Evolutionary conservation across 2,888 invertebrate species (phyloP).

Genomic region (Acrobasis suavella): DNA sequence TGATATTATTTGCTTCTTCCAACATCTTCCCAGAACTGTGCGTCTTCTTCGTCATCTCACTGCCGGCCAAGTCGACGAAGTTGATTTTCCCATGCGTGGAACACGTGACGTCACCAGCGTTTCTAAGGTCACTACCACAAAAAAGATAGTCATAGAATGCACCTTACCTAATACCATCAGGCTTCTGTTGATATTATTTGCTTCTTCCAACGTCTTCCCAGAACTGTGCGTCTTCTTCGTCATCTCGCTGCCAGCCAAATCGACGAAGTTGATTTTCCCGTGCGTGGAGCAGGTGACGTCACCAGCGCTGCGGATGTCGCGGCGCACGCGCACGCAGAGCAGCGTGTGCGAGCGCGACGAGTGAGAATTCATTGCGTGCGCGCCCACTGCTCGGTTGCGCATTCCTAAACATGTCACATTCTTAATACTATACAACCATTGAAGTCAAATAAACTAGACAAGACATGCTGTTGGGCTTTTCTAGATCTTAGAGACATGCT

Average conservation of each 20-base stretch:
- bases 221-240: conserved; percentile 94
- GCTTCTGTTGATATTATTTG: conserved; percentile 98
- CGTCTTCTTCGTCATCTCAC: conserved; percentile 97
- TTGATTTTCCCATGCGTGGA: conserved; percentile 97
- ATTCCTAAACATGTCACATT: conserved; percentile 83
- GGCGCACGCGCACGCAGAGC: conserved; percentile 94
- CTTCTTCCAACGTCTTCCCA: conserved; percentile 94
- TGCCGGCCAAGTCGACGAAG: conserved; percentile 98
- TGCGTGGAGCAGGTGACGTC: conserved; percentile 94
- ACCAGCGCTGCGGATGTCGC: conserved; percentile 90
- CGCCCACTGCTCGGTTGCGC: conserved; percentile 93
- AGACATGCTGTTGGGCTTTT: too few species aligned
- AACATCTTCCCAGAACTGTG: conserved; percentile 93
- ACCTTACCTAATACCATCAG: conserved; percentile 93
- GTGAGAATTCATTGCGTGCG: conserved; percentile 96
- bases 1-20: conserved; percentile 97
- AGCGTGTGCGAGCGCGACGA: conserved; percentile 96
- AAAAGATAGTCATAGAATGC: background rate
- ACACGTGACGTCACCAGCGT: conserved; percentile 91
- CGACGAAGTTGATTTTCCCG: conserved; percentile 97
- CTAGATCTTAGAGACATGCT: too few species aligned
- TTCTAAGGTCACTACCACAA: conserved; percentile 85
- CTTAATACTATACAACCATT: too few species aligned
- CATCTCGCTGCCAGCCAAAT: conserved; percentile 98
- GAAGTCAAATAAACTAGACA: too few species aligned